phyloP scores from a whole-genome alignment of 1,140 invertebrate genomes.

The Asbolus verrucosus region DNA sequence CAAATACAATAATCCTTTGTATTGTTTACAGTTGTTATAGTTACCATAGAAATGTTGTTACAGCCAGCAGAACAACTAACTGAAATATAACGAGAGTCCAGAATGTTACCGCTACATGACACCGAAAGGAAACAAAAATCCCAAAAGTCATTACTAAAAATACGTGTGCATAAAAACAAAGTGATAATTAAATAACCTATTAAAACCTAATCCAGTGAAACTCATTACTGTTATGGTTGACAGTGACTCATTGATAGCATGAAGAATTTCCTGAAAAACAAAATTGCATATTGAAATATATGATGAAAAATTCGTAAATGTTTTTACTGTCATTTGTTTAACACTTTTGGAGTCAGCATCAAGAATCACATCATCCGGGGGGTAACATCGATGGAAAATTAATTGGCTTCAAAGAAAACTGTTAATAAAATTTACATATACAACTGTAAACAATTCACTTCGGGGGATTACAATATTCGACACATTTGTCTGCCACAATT shows the following conservation, averaged over 20 bases:
- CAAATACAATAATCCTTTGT: too few species aligned
- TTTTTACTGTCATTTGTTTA: not conserved
- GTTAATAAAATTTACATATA: not conserved
- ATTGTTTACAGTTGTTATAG: too few species aligned
- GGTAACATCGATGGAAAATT: conserved; percentile 18
- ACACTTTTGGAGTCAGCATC: conserved; percentile 1
- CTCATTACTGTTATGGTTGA: not conserved
- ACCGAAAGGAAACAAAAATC: not conserved
- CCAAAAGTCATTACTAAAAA: conserved; percentile 3
- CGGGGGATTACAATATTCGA: not conserved
- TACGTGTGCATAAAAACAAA: not conserved
- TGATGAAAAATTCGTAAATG: not conserved
- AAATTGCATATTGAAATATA: not conserved
- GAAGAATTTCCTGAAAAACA: conserved; percentile 15
- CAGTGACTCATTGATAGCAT: not conserved
- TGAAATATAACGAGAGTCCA: not conserved
- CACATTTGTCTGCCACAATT: not conserved
- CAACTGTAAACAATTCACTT: not conserved
- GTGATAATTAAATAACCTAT: not conserved
- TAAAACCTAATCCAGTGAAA: conserved; percentile 1
- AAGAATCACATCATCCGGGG: not conserved
- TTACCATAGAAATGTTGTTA: not conserved
- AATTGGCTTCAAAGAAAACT: conserved; percentile 2
- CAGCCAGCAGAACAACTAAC: not conserved
- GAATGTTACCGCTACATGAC: not conserved